Conservation (phyloP, 2,888 invertebrate species). For the Lucinisca nassula region DNA sequence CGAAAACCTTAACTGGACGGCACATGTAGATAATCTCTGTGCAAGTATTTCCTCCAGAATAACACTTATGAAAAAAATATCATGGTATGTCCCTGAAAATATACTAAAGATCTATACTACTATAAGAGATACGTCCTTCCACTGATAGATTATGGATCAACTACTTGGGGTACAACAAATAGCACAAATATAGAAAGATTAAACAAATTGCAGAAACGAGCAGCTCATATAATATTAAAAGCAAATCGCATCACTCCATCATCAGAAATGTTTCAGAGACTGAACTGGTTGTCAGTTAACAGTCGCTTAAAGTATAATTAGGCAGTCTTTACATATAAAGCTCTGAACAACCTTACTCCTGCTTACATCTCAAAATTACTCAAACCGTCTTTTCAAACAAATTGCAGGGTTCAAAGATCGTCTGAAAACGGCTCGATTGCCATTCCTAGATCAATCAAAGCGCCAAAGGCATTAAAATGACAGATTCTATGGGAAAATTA, state of each 20-base stretch:
- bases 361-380: not conserved
- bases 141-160: constrained; percentile 10
- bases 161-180: not conserved
- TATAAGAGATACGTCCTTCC: not conserved
- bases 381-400: not conserved
- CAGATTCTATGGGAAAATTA: too few species aligned
- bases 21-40: not conserved
- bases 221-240: not conserved
- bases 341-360: not conserved
- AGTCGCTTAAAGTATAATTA: not conserved
- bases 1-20: not conserved
- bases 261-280: not conserved
- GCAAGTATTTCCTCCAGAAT: not conserved
- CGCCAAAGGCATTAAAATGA: too few species aligned
- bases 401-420: not conserved
- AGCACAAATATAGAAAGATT: not conserved
- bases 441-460: not conserved
- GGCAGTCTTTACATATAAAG: not conserved
- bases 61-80: not conserved
- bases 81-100: not conserved
- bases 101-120: not conserved
- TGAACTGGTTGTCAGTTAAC: not conserved
- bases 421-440: not conserved
- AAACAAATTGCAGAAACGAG: constrained; percentile 7
- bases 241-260: not conserved